phyloP scores from a whole-genome alignment of 2,888 invertebrate genomes.

The Xylota segnis region DNA sequence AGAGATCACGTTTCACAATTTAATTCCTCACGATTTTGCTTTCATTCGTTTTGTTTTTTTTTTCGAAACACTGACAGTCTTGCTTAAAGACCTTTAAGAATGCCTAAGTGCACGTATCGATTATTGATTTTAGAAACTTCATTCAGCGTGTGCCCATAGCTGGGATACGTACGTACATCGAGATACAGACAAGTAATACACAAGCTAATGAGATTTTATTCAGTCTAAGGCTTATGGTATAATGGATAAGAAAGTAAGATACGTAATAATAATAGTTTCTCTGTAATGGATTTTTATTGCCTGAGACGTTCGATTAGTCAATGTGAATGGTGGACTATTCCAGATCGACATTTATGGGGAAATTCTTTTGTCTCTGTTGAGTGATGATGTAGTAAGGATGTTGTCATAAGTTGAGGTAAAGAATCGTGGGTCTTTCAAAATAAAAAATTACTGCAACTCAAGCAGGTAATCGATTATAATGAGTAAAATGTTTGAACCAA shows the following conservation, averaged over 20 bases:
- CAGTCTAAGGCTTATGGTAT: not conserved
- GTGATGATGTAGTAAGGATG: not conserved
- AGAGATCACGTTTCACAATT: constrained; percentile 52
- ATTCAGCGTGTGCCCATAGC: constrained; percentile 10
- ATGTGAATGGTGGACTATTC: not conserved
- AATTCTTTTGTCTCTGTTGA: not conserved
- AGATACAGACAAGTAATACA: constrained; percentile 1
- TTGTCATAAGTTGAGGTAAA: not conserved
- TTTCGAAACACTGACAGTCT: constrained; percentile 4
- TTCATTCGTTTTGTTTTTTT: constrained; percentile 32
- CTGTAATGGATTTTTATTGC: constrained; percentile 22
- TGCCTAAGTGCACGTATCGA: constrained; percentile 36
- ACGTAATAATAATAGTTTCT: constrained; percentile 6
- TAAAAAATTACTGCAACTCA: too few species aligned
- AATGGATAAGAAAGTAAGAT: not conserved
- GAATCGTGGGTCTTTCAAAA: not conserved
- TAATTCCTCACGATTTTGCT: constrained; percentile 57
- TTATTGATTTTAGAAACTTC: constrained; percentile 58
- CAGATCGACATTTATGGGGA: not conserved
- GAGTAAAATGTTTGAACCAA: not conserved
- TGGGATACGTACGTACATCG: constrained; percentile 19
- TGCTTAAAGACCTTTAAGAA: constrained; percentile 18
- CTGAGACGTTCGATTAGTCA: constrained; percentile 6
- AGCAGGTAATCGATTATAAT: not conserved
- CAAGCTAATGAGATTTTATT: constrained; percentile 21